Evolutionary conservation across 30 jellyfish, hydroid and myxozoan species (phyloP).

Genomic region (Pseudorhiza aurosa): DNA sequence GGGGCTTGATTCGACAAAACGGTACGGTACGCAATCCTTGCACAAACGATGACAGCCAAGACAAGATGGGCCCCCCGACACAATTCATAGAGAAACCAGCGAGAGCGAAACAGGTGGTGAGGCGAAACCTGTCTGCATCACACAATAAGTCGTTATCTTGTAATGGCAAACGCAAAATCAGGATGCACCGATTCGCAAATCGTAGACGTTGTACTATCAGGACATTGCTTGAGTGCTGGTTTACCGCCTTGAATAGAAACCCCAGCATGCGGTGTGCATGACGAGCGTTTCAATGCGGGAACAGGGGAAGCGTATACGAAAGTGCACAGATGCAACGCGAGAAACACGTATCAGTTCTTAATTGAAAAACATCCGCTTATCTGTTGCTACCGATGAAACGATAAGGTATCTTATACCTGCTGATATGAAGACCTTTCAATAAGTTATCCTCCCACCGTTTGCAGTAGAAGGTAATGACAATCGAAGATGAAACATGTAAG

Average conservation of each 20-base stretch:
- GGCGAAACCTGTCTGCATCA: not conserved
- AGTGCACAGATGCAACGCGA: too few species aligned
- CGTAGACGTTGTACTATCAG: not conserved
- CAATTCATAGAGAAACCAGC: not conserved
- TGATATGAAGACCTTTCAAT: too few species aligned
- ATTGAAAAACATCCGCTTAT: too few species aligned
- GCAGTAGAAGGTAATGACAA: too few species aligned
- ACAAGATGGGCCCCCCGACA: conserved; percentile 36
- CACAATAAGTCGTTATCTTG: conserved; percentile 6
- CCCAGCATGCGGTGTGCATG: not conserved
- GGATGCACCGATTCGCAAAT: not conserved
- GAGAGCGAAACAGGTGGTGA: conserved; percentile 46
- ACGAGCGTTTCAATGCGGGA: too few species aligned
- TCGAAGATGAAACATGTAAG: too few species aligned
- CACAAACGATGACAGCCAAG: not conserved
- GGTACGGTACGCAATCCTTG: not conserved
- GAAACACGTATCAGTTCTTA: too few species aligned
- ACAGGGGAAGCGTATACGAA: too few species aligned
- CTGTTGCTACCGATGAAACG: too few species aligned
- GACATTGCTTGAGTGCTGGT: not conserved
- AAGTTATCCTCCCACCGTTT: too few species aligned
- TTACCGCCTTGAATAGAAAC: not conserved
- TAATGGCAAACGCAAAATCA: conserved; percentile 7
- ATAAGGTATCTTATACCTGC: too few species aligned
- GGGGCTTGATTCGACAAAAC: too few species aligned